Evolutionary conservation across 2,797 vertebrate genomes (phyloP), one percentile per base, ranked within the genome.

Genomic region (Lutjanus campechanus): DNA sequence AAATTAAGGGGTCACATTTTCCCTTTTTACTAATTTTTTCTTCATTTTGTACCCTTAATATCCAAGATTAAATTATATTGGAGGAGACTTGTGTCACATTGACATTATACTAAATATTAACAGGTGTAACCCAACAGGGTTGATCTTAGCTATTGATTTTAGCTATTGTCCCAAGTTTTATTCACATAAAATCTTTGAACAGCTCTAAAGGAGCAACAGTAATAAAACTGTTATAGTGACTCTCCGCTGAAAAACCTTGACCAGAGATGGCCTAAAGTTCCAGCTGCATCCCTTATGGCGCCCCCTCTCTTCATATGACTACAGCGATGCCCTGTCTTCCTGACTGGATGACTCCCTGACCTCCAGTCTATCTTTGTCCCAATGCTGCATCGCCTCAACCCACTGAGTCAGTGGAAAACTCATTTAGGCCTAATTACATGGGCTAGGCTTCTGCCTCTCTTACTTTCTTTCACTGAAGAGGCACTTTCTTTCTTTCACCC

Each of bases 371-470:
- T 87, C 91, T 92, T 92, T 92, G 89, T 92, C 85, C 76, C 71
- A 9, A 82, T 7, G 15, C 85, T 77, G 84, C 76, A 60, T 74
- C 13, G 81, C 84, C 82, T 90, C 90, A 86, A 90, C 88, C 86
- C 89, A 91, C 85, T 89, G 88, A 92, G 87, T 94, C 93, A 96
- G 94, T 94, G 97, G 97, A 98, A 98, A 97, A 96, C 95, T 97
- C 94, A 97, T 97, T 97, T 96, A 95, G 93, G 95, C 84, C 96
- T 97, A 97, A 97, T 97, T 97, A 97, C 91, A 93, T 67, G 81
- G 88, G 65, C 88, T 73, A 22, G 84, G 77, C 94, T 93, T 87
- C 82, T 71, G 77, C 74, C 82, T 83, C 79, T 77, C 87, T 85
- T 88, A 85, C 91, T 90, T 92, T 90, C 88, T 85, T 89, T 90